Evolutionary conservation across 2,797 vertebrate genomes (phyloP), one percentile per base, ranked within the genome.

Genomic region (Takifugu ocellatus): DNA sequence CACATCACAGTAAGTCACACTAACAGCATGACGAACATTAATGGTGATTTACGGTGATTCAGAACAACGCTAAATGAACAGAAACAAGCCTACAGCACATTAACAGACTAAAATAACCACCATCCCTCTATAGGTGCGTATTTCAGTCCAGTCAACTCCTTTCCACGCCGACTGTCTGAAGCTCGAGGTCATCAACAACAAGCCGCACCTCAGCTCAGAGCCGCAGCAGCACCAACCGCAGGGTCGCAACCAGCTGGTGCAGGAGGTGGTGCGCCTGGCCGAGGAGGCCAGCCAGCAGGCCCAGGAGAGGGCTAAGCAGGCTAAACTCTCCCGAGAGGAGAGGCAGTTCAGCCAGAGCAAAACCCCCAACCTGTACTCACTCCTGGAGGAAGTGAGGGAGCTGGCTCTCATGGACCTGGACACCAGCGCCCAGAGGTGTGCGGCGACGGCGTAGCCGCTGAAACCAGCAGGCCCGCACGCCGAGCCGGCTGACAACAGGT

Each of bases 341-440:
- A 71, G 33, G 26, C 82, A 96, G 75, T 99, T 93, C 79, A 62
- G 90, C 52, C 97, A 99, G 81, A 97, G 91, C 47, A 92, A 86
- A 65, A 87, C 82, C 0, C 85, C 82, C 1, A 98, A 93, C 54
- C 89, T 98, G 0, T 98, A 98, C 82, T 86, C 86, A 0, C 68
- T 98, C 25, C 86, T 99, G 71, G 94, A 98, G 84, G 94, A 99
- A 82, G 91, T 98, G 24, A 83, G 89, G 33, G 94, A 97, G 70
- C 82, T 95, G 54, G 94, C 96, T 0, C 84, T 99, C 26, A 55
- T 91, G 21, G 95, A 96, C 50, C 49, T 16, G 26, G 68, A 72
- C 0, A 3, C 2, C 5, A 25, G 24, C 0, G 33, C 68, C 11
- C 72, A 12, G 45, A 24, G 51, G n/a, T 78, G 73, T n/a, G 56